These are phyloP conservation scores for Drosophila greeni DNA, from an alignment of 2,888 invertebrate species.

Conservation along the genomic window DNA sequence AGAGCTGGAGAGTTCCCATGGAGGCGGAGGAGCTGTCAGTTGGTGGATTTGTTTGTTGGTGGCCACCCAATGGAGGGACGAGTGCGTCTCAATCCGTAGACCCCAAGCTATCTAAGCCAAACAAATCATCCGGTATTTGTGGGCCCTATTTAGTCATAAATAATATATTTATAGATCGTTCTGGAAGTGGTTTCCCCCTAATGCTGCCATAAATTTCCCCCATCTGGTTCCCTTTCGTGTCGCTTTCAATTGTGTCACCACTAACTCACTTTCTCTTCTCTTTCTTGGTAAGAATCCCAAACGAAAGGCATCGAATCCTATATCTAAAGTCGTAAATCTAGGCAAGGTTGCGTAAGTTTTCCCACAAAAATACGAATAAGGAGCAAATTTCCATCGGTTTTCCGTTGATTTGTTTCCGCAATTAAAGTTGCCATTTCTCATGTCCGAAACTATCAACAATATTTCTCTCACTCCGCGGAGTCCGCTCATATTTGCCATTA, in stretches of 20 bases:
- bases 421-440: conserved; percentile 67
- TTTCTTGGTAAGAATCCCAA: conserved; percentile 63
- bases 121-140: conserved; percentile 56
- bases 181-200: conserved; percentile 36
- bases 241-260: conserved; percentile 16
- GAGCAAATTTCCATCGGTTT: conserved; percentile 19
- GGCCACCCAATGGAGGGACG: conserved; percentile 16
- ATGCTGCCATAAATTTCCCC: conserved; percentile 48
- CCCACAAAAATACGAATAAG: conserved; percentile 4
- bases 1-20: conserved; percentile 7
- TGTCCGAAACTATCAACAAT: conserved; percentile 55
- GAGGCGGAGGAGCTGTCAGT: conserved; percentile 21
- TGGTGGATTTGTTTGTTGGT: conserved; percentile 9
- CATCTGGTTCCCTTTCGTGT: conserved; percentile 16
- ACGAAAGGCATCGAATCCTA: background rate
- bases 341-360: conserved; percentile 61
- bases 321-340: conserved; percentile 6
- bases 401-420: conserved; percentile 58
- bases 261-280: conserved; percentile 49
- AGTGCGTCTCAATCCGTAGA: conserved; percentile 43
- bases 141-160: conserved; percentile 58
- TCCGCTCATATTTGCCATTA: conserved; percentile 51
- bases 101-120: conserved; percentile 26
- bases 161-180: conserved; percentile 58
- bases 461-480: conserved; percentile 7